phyloP scores from a whole-genome alignment of 2,888 invertebrate species.

The Didymodactylos carnosus region DNA sequence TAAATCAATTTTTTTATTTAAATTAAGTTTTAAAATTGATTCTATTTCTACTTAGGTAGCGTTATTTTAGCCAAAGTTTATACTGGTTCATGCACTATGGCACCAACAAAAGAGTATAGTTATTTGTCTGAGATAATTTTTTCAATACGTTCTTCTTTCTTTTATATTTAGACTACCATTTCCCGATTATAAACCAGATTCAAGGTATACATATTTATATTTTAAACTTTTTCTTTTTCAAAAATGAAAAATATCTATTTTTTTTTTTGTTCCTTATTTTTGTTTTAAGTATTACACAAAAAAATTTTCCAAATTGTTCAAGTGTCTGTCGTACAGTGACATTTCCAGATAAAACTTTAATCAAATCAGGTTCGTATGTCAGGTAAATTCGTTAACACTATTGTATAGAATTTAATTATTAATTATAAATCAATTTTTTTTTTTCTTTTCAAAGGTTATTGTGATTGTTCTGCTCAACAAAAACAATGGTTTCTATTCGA shows the following conservation, averaged over 20 bases:
- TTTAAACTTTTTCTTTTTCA: background rate
- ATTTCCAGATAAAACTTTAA: background rate
- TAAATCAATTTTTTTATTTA: background rate
- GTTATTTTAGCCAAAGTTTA: background rate
- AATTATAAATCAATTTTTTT: too few relatives aligned
- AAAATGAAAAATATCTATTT: background rate
- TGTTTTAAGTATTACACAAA: conserved; percentile 2
- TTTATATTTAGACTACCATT: background rate
- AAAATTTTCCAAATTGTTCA: background rate
- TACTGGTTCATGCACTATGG: background rate
- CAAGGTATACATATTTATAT: background rate
- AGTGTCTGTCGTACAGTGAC: background rate
- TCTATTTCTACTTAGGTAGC: background rate
- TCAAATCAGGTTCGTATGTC: background rate
- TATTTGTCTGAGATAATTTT: background rate
- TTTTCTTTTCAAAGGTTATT: conserved; percentile 15
- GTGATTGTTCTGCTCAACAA: conserved; percentile 31
- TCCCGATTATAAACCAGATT: background rate
- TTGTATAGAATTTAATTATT: background rate
- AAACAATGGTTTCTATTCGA: conserved; percentile 34
- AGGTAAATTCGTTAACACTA: background rate
- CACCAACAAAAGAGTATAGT: background rate
- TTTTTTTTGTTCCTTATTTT: background rate
- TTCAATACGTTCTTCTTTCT: background rate
- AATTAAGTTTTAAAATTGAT: background rate